These are phyloP conservation scores for Trachymyrmex septentrionalis DNA, from an alignment of 1,140 invertebrate species.

Conservation along the genomic window DNA sequence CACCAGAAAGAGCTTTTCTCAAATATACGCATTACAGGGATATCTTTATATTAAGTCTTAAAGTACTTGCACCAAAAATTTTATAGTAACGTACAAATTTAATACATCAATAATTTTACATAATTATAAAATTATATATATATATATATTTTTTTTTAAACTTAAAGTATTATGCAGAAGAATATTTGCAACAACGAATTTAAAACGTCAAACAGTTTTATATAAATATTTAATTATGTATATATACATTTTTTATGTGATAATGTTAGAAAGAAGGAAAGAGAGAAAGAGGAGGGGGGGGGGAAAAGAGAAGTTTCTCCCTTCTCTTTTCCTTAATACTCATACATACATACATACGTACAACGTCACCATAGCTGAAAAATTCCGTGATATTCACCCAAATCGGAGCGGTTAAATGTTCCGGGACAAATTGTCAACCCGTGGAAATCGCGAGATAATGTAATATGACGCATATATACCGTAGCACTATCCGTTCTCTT, in stretches of 20 bases:
- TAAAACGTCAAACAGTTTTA: no score
- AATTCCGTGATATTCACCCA: not conserved
- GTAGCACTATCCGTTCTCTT: constrained; percentile 42
- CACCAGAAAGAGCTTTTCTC: not conserved
- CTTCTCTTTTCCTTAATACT: no score
- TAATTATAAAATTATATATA: not conserved
- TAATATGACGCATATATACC: constrained; percentile 54
- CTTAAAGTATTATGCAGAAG: no score
- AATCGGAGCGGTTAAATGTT: constrained; percentile 34
- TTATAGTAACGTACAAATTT: not conserved
- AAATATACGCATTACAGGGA: not conserved
- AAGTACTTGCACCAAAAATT: not conserved
- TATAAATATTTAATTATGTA: no score
- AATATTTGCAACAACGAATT: no score
- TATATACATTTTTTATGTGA: not conserved
- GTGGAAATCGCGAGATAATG: constrained; percentile 41
- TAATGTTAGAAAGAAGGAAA: not conserved
- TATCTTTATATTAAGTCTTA: not conserved
- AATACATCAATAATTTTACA: not conserved
- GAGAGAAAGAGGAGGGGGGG: no score
- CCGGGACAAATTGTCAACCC: constrained; percentile 7
- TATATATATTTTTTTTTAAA: no score
- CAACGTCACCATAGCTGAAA: not conserved
- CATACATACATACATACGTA: not conserved
- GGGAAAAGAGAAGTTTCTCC: no score